A percentile compares a stretch with the other conserved stretches of the same genome.
phyloP scores from a whole-genome alignment of 2,888 invertebrate species.

The Mimas tiliae region DNA sequence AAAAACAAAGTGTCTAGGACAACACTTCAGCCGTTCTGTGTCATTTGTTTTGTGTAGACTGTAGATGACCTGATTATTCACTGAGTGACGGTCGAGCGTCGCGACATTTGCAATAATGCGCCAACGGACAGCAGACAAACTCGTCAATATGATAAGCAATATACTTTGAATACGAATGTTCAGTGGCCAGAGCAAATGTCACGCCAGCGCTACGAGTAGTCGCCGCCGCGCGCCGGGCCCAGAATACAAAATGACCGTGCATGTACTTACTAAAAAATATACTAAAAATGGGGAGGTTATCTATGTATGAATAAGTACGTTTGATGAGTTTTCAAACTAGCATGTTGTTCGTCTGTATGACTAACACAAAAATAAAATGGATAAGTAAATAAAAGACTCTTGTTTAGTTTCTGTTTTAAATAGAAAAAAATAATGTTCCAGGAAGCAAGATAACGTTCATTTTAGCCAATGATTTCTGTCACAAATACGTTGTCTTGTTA shows the following conservation, averaged over 20 bases:
- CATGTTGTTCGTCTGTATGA: background rate
- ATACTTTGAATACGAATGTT: background rate
- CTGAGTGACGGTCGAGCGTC: slow-evolving; percentile 4
- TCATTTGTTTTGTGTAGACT: background rate
- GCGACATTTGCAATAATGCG: slow-evolving; percentile 15
- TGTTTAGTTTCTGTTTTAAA: no score
- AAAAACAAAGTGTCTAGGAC: background rate
- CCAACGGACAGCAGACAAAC: background rate
- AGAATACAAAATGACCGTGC: background rate
- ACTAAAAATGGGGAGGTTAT: no score
- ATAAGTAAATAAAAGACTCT: no score
- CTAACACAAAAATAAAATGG: no score
- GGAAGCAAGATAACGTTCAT: no score
- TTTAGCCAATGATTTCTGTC: background rate
- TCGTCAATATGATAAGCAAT: slow-evolving; percentile 6
- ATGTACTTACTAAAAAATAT: background rate
- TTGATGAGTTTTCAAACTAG: background rate
- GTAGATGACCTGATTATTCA: background rate
- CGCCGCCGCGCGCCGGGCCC: background rate
- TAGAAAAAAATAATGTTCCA: no score
- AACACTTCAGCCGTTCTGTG: background rate
- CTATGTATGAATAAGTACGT: background rate
- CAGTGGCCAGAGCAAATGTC: background rate
- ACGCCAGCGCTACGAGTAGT: background rate
- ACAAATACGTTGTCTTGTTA: background rate